Evolutionary conservation across 23 tunicate genomes (phyloP), one percentile per base, ranked within the genome.

Genomic region (Halocynthia roretzi): DNA sequence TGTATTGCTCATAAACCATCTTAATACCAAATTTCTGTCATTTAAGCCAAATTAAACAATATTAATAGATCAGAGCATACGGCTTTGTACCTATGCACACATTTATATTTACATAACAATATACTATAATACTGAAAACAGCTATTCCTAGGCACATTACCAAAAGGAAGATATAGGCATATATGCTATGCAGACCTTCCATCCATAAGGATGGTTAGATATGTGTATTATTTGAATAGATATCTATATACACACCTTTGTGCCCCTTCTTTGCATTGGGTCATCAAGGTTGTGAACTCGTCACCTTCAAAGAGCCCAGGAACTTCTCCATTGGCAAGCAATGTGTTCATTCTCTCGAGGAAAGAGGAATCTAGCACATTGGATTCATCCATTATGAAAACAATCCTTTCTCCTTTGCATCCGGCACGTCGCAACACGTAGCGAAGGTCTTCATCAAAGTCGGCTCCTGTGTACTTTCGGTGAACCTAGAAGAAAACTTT

Each of bases 261-360:
- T 50, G 99, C 99, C 7, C 99, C 99, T 81, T 94, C 99, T 65
- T 94, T 94, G 78, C 99, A 94, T 62, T 87, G 94, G 56, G 99
- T 94, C 99, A 94, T 94, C 85, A 94, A 82, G 7, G 99, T 87
- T 8, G 99, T 76, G 71, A 89, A 87, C 51, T 94, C 99, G 72
- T 94, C 99, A 11, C 98, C 99, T 77, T 94, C 99, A 77, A 94
- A 94, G 22, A 94, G 82, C 21, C 99, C 99, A 15, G 99, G 95
- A 31, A 88, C 99, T 84, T 88, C 99, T 53, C 95, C 95, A 79
- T 94, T 88, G 5, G 99, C 95, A 5, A 88, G 75, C 20, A 88
- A 84, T 7, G 95, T 88, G 83, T 94, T 88, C 99, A 88, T 88
- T 80, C 99, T 78, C 61, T 93, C 98, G 50, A 88, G 70, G 80